phyloP scores from a whole-genome alignment of 2,797 vertebrate genomes.

The Mionectes olivaceus region DNA sequence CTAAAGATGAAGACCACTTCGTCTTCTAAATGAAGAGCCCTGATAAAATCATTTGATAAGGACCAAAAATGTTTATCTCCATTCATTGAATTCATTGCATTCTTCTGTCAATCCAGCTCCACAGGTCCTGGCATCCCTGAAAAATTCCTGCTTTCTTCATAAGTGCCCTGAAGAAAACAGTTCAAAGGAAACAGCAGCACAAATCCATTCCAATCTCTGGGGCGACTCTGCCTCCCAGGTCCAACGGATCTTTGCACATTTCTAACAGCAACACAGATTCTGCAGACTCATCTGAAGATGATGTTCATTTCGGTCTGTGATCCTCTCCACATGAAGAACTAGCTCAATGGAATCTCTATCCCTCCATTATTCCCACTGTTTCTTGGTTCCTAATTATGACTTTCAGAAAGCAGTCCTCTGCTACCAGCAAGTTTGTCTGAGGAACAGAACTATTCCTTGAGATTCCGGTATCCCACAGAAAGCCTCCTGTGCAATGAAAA shows the following conservation, averaged over 20 bases:
- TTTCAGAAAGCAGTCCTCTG: not conserved
- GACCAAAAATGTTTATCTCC: constrained; percentile 47
- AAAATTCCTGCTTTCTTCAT: constrained; percentile 45
- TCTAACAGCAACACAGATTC: not conserved
- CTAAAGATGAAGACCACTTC: constrained; percentile 35
- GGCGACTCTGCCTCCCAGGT: not conserved
- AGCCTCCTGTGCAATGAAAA: not conserved
- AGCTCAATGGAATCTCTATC: not conserved
- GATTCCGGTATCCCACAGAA: not conserved
- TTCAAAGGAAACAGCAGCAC: constrained; percentile 25
- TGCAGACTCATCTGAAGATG: not conserved
- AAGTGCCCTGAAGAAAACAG: constrained; percentile 52
- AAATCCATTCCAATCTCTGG: constrained; percentile 6
- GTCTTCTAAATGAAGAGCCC: constrained; percentile 32
- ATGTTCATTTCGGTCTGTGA: not conserved
- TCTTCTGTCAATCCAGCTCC: constrained; percentile 22
- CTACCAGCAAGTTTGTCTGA: not conserved
- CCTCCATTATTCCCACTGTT: not conserved
- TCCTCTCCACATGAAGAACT: not conserved
- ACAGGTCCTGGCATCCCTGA: constrained; percentile 6
- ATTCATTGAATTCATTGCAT: constrained; percentile 49
- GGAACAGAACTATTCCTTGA: not conserved
- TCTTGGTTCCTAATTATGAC: not conserved
- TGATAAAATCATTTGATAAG: constrained; percentile 63
- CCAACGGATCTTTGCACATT: not conserved